Conservation (phyloP, 2,113 vertebrate genomes). For the Sylvilagus bachmani region DNA sequence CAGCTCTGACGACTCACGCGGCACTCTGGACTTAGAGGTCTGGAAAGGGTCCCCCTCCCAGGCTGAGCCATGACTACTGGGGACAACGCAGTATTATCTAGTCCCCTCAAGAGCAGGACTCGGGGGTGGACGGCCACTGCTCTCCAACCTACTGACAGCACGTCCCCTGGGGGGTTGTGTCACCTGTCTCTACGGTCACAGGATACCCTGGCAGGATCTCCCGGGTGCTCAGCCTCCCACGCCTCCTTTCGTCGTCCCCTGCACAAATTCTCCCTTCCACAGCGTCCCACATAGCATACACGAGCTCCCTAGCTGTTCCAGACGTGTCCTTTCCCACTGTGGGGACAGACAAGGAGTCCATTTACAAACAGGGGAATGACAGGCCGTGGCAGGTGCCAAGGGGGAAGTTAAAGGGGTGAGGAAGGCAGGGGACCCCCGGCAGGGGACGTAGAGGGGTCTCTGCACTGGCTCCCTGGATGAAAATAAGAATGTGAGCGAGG, state of each 20-base stretch:
- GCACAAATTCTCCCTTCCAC: background rate
- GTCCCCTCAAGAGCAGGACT: background rate
- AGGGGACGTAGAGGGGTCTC: background rate
- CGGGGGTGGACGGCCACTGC: background rate
- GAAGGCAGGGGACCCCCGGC: background rate
- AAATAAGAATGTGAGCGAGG: fast-evolving
- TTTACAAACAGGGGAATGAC: background rate
- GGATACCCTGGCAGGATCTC: background rate
- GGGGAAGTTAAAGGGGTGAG: background rate
- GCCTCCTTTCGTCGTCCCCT: background rate
- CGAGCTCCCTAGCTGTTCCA: background rate
- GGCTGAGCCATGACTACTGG: background rate
- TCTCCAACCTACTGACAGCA: background rate
- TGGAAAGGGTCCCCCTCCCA: background rate
- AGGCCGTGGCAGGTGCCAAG: fast-evolving
- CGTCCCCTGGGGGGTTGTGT: background rate
- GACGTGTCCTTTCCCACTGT: background rate
- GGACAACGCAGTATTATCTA: fast-evolving
- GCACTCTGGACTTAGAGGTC: background rate
- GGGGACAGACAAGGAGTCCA: background rate
- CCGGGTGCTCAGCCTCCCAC: background rate
- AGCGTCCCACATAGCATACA: background rate
- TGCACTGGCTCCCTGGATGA: background rate
- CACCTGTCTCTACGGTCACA: background rate
- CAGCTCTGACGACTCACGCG: fast-evolving